A percentile compares a stretch with the other conserved stretches of the same genome.
Evolutionary conservation across 1,140 invertebrate genomes (phyloP).

Genomic region (Bombus confusus): DNA sequence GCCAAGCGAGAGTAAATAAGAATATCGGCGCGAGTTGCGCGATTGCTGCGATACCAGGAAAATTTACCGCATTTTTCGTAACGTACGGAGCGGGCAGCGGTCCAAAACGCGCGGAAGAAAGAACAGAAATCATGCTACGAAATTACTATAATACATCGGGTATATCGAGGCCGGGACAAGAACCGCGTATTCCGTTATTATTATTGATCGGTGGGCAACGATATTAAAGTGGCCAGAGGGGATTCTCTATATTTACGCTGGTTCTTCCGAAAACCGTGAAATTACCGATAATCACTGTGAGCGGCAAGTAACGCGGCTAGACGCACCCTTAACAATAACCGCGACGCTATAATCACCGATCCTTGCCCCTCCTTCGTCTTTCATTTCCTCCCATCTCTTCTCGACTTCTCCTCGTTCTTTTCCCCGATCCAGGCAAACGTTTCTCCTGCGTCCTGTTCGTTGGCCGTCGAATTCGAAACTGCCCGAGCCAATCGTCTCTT

Average conservation of each 20-base stretch:
- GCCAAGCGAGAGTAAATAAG: background rate
- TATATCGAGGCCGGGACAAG: constrained; percentile 71
- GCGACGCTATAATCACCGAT: constrained; percentile 61
- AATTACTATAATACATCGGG: constrained; percentile 81
- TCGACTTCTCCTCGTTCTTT: no score
- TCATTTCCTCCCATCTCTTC: background rate
- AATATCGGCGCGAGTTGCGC: background rate
- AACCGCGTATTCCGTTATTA: constrained; percentile 77
- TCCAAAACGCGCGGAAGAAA: constrained; percentile 26
- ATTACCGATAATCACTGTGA: constrained; percentile 79
- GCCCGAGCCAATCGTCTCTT: background rate
- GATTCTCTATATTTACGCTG: constrained; percentile 79
- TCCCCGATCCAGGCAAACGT: background rate
- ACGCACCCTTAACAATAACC: constrained; percentile 68
- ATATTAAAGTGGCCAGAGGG: constrained; percentile 77
- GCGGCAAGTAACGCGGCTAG: constrained; percentile 64
- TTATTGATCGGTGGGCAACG: constrained; percentile 78
- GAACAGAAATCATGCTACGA: constrained; percentile 55
- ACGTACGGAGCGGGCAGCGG: constrained; percentile 20
- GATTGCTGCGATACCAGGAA: background rate
- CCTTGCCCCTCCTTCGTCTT: constrained; percentile 4
- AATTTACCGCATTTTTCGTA: constrained; percentile 36
- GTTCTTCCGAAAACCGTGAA: constrained; percentile 78
- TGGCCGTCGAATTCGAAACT: background rate
- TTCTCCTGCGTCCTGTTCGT: background rate